Conservation (phyloP, 2,797 vertebrate species). For the Pseudotriccus pelzelni region DNA sequence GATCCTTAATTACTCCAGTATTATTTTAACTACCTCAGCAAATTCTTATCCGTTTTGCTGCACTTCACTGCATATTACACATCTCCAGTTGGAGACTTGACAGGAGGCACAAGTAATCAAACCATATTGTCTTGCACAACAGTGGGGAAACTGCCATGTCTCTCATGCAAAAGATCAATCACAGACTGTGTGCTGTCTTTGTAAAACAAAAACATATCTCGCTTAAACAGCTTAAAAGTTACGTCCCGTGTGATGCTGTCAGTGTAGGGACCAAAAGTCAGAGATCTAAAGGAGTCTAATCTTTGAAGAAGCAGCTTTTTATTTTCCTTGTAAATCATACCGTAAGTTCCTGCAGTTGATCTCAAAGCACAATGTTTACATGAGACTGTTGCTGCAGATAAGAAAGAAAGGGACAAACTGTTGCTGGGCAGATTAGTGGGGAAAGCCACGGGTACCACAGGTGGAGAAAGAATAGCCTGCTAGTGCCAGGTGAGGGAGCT, state of each 20-base stretch:
- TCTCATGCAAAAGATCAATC: slow-evolving; percentile 68
- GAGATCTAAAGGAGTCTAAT: slow-evolving; percentile 45
- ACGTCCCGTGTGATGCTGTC: slow-evolving; percentile 6
- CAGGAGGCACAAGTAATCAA: slow-evolving; percentile 72
- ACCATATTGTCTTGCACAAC: slow-evolving; percentile 67
- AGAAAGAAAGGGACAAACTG: slow-evolving; percentile 25
- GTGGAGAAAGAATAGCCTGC: neutral
- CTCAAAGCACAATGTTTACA: neutral
- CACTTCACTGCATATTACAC: slow-evolving; percentile 53
- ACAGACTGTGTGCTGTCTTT: slow-evolving; percentile 17
- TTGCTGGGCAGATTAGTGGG: slow-evolving; percentile 27
- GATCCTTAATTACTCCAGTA: slow-evolving; percentile 57
- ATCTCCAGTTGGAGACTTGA: slow-evolving; percentile 48
- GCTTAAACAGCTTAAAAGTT: slow-evolving; percentile 35
- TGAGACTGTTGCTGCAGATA: neutral
- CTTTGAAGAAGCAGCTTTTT: slow-evolving; percentile 38
- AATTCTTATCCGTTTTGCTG: slow-evolving; percentile 25
- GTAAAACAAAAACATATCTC: slow-evolving; percentile 39
- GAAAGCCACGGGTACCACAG: neutral
- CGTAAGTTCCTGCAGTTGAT: slow-evolving; percentile 31
- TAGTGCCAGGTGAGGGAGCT: slow-evolving; percentile 31
- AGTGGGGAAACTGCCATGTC: slow-evolving; percentile 26
- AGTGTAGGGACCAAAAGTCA: slow-evolving; percentile 8
- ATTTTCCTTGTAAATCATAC: slow-evolving; percentile 19
- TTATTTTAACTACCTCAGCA: slow-evolving; percentile 55